Conservation (phyloP, 2,797 vertebrate species). For the Fratercula arctica region DNA sequence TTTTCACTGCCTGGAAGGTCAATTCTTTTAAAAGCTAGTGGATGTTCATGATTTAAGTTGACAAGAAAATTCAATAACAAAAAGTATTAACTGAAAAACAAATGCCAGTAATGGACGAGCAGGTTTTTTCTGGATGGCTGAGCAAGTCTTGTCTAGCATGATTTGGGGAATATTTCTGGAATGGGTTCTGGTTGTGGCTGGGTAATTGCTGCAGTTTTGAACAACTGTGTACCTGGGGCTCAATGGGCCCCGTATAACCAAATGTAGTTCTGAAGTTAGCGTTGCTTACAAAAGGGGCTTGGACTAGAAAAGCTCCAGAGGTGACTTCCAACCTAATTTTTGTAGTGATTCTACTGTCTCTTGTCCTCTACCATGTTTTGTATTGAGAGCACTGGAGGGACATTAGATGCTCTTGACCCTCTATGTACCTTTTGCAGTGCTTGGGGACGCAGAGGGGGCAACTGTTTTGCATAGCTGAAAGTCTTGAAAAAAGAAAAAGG, state of each 20-base stretch:
- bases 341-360: not conserved
- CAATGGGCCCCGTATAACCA: not conserved
- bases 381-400: not conserved
- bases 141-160: not conserved
- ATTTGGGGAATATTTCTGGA: not conserved
- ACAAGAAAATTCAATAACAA: not conserved
- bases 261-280: not conserved
- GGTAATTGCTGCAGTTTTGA: not conserved
- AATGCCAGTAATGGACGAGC: not conserved
- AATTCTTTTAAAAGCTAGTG: not conserved
- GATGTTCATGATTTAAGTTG: not conserved
- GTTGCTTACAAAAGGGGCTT: not conserved
- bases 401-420: not conserved
- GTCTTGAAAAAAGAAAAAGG: not conserved
- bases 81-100: not conserved
- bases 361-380: not conserved
- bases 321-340: not conserved
- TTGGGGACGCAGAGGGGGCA: not conserved
- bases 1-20: constrained; percentile 58
- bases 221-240: not conserved
- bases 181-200: not conserved
- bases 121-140: not conserved
- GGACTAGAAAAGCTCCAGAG: not conserved
- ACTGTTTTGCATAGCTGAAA: not conserved
- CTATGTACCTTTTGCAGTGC: not conserved